Base-by-base conservation (phyloP, 2,888 invertebrate genomes). In the Meandrusa payeni region DNA sequence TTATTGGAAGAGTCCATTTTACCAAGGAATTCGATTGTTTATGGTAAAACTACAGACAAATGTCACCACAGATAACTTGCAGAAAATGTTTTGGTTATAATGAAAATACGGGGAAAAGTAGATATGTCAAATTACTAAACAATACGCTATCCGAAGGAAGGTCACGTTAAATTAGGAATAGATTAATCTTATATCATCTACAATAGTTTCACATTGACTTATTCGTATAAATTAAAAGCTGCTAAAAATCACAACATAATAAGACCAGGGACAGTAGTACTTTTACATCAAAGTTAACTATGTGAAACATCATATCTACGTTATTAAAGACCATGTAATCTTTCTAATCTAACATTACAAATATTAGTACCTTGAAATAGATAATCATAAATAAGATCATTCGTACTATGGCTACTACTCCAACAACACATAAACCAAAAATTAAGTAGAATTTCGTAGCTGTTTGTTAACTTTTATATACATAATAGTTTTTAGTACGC, bases 401-500 rank as follows among this genome's bases (percentile, higher is more conserved):
- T 38, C 6, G 10, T 29, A 39, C 7, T 24, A 24, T 36, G 31
- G 26, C 32, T 36, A 34, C n/a, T 22, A 22, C 19, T 11, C 27
- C 13, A 15, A 10, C n/a, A 38, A 29, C 22, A 31, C 17, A 22
- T 12, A 33, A 29, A 23, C 17, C 15, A 15, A 27, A n/a, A n/a
- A 9, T 12, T 39, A 41, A 32, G 5, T 34, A 5, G 28, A 26
- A 39, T 37, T 32, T 37, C 32, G 12, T 34, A 47, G 23, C 29
- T 20, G 23, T 39, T 42, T 45, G 13, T 36, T 19, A 12, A 39
- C 37, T 37, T 36, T 24, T 46, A 43, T 41, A 45, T 51, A 54
- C 45, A 52, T 46, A 50, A 49, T 47, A 36, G 42, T 43, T 46
- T 49, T 46, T 46, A 51, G 41, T 41, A 45, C 13, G 34, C 29